Conservation (phyloP, 2,113 vertebrate genomes). For the Morone saxatilis region DNA sequence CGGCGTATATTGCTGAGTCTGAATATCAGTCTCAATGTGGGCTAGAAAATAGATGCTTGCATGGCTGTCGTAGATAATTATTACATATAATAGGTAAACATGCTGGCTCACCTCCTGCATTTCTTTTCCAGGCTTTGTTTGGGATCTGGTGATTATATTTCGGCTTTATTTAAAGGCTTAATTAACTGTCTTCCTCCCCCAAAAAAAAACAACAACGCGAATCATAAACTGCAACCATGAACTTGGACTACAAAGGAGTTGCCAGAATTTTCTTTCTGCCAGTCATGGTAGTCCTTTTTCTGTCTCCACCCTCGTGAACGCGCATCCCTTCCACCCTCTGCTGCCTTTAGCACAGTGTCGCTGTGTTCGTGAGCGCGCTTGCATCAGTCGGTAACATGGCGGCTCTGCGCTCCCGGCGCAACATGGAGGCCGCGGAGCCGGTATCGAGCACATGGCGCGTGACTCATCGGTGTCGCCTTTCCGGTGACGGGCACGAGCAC, state of each 20-base stretch:
- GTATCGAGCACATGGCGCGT: constrained; percentile 58
- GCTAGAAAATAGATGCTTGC: background rate
- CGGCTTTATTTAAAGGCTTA: background rate
- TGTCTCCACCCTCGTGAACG: constrained; percentile 33
- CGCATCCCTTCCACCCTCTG: constrained; percentile 40
- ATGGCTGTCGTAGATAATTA: rapidly evolving
- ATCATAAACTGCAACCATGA: background rate
- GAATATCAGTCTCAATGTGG: background rate
- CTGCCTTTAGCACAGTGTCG: background rate
- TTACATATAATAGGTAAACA: background rate
- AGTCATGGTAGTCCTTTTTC: constrained; percentile 56
- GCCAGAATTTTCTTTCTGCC: constrained; percentile 51
- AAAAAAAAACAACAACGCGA: background rate
- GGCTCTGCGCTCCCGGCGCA: constrained; percentile 63
- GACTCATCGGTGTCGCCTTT: constrained; percentile 23
- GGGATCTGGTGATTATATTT: background rate
- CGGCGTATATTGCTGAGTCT: too few relatives aligned
- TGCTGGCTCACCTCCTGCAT: constrained; percentile 44
- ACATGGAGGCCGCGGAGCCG: constrained; percentile 80
- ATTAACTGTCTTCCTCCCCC: background rate
- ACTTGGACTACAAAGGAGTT: background rate
- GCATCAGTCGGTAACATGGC: constrained; percentile 81
- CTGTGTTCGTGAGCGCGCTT: constrained; percentile 33
- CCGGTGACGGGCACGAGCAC: constrained; percentile 2
- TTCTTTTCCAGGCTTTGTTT: background rate